Evolutionary conservation across 2,113 vertebrate genomes (phyloP).

Genomic region (Myotis brandtii): DNA sequence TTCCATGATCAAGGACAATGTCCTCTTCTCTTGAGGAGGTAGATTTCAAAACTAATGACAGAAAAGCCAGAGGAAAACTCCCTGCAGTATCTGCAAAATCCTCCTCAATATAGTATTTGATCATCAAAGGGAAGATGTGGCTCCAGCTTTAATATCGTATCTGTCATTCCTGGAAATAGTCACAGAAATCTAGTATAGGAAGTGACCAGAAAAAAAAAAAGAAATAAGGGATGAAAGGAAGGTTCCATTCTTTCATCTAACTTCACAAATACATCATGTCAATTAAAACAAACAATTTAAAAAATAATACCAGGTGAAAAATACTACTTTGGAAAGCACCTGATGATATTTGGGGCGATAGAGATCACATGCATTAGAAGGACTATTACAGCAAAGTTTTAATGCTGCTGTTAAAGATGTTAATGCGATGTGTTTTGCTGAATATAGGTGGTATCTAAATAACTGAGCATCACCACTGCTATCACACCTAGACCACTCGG

Average conservation of each 20-base stretch:
- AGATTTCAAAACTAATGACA: background rate
- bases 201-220: background rate
- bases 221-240: background rate
- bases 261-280: background rate
- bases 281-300: background rate
- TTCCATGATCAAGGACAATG: background rate
- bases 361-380: background rate
- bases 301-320: background rate
- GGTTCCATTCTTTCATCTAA: background rate
- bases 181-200: background rate
- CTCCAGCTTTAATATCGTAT: background rate
- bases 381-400: background rate
- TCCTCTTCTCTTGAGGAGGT: background rate
- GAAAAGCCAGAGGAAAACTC: background rate
- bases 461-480: background rate
- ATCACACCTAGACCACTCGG: background rate
- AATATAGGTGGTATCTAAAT: background rate
- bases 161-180: background rate
- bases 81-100: background rate
- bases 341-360: background rate
- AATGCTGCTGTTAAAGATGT: background rate
- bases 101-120: background rate
- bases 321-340: background rate
- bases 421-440: background rate
- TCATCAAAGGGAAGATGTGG: background rate